Evolutionary conservation across 2,797 vertebrate genomes (phyloP), one percentile per base, ranked within the genome.

Genomic region (Sebastes itinus): DNA sequence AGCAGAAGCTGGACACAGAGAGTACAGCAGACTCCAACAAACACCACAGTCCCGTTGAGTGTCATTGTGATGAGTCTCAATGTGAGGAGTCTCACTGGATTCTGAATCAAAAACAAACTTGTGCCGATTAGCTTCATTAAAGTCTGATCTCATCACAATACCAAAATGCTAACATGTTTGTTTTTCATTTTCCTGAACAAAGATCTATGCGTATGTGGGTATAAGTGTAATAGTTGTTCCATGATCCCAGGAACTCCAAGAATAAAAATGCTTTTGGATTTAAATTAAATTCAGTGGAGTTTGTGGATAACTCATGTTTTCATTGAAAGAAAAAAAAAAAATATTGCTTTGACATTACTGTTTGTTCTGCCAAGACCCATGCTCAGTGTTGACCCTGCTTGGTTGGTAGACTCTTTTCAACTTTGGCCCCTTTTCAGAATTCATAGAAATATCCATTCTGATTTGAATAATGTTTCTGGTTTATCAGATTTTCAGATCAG

Each of bases 1-100:
- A 54, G 78, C 74, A 22, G 18, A 13, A 4, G 66, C 22, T 23
- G 81, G 82, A 82, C 87, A 89, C 59, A 93, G 33, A 35, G 38
- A 74, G 56, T 63, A 63, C 49, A 93, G 62, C 62, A 91, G 62
- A 6, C 0, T 72, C 78, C 85, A 75, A 32, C 80, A 81, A 1
- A 18, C 14, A 9, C 3, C 13, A 59, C 64, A 61, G 11, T 66
- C 22, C n/a, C 2, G 22, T 4, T 2, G 55, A 18, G 7, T 14
- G n/a, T n/a, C n/a, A n/a, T n/a, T n/a, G n/a, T n/a, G n/a, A n/a
- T n/a, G n/a, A n/a, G n/a, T n/a, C n/a, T n/a, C n/a, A n/a, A n/a
- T n/a, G n/a, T n/a, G n/a, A n/a, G n/a, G n/a, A n/a, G n/a, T n/a
- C n/a, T n/a, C n/a, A n/a, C n/a, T n/a, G n/a, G n/a, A n/a, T n/a